Base-by-base conservation (phyloP, 2,888 invertebrate species). In the Phyllotreta cruciferae region DNA sequence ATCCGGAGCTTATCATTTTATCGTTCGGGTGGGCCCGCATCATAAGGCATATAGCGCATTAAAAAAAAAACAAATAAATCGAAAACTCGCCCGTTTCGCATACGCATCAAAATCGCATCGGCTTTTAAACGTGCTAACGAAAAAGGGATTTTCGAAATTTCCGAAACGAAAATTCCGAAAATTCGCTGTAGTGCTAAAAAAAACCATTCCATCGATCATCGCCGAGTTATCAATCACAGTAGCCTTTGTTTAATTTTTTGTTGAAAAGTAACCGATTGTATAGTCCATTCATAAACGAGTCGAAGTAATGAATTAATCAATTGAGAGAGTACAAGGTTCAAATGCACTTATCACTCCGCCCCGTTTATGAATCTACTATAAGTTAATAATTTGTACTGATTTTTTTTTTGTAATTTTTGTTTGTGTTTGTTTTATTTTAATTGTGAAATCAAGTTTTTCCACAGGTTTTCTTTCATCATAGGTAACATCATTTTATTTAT, bases 1-100 rank as follows among this genome's bases (percentile, higher is more conserved):
- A 70, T 69, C 74, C 72, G 76, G 77, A 76, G 78, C 77, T 79
- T 80, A 74, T 74, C 78, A 76, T 77, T 74, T 73, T 75, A 77
- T 75, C 77, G 76, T 78, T 1, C 24, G 24, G 77, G 75, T 74
- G 77, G 75, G 76, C 74, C 75, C 70, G 70, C 77, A 75, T 73
- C 74, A 73, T 73, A 71, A 69, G 53, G 54, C 69, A 65, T 73
- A 71, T 73, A 71, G 77, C 77, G 78, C 78, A 79, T 76, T 70
- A 68, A 71, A 78, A 24, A 24, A 24, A 24, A 24, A 24, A 24
- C 1, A 4, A 1, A 24, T 24, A 24, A 24, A 24, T 1, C 24
- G 4, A 24, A 24, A 24, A 24, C 24, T 24, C 24, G 74, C 73
- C 75, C 75, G 67, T 66, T 62, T 74, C 75, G 73, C 75, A 75